These are phyloP conservation scores for Pogonocherus hispidulus DNA, from an alignment of 2,888 invertebrate species.

Conservation along the genomic window DNA sequence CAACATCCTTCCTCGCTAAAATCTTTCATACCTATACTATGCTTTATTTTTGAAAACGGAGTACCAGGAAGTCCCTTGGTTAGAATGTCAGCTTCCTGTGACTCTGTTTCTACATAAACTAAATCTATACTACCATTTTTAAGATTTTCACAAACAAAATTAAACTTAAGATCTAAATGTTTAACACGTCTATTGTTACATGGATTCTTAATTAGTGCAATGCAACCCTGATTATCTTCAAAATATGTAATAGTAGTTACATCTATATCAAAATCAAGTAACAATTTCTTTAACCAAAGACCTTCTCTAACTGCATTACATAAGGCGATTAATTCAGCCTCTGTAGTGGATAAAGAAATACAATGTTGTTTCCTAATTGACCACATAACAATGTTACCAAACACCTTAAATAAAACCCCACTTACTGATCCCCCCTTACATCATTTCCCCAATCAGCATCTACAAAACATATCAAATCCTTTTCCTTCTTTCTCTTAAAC, in stretches of 20 bases:
- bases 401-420: slow-evolving; percentile 55
- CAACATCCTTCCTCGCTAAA: slow-evolving; percentile 16
- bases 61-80: slow-evolving; percentile 24
- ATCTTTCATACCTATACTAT: slow-evolving; percentile 2
- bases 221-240: slow-evolving; percentile 32
- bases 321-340: slow-evolving; percentile 39
- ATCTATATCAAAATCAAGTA: slow-evolving; percentile 37
- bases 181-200: slow-evolving; percentile 38
- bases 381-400: slow-evolving; percentile 59
- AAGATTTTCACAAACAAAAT: slow-evolving; percentile 38
- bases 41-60: background rate
- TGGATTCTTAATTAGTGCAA: slow-evolving; percentile 35
- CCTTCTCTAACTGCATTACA: slow-evolving; percentile 35
- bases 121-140: slow-evolving; percentile 23
- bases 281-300: slow-evolving; percentile 37
- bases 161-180: slow-evolving; percentile 39
- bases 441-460: slow-evolving; percentile 37
- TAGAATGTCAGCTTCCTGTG: slow-evolving; percentile 25
- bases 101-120: slow-evolving; percentile 12
- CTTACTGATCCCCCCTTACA: slow-evolving; percentile 68
- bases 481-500: slow-evolving; percentile 11
- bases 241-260: slow-evolving; percentile 22
- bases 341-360: slow-evolving; percentile 41
- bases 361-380: slow-evolving; percentile 39
- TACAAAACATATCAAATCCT: slow-evolving; percentile 28